phyloP scores from a whole-genome alignment of 2,797 vertebrate genomes.

The Myotis myotis region DNA sequence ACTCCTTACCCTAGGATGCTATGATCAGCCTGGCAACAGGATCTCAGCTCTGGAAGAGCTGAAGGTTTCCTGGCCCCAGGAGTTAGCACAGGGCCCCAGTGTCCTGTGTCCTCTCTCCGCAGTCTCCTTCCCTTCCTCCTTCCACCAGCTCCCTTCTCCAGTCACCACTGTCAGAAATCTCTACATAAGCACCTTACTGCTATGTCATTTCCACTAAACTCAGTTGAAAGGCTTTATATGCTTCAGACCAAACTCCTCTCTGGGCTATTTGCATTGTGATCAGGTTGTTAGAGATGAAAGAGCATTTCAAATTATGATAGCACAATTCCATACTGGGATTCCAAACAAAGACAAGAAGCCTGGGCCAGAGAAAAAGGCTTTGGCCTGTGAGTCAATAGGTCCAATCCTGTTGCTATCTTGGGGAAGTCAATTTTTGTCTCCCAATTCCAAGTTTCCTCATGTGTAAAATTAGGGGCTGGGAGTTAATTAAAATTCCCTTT shows the following conservation, averaged over 20 bases:
- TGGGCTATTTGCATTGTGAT: background rate
- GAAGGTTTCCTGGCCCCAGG: background rate
- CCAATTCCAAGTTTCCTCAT: background rate
- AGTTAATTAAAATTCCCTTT: background rate
- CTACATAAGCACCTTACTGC: too few species aligned
- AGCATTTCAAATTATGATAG: background rate
- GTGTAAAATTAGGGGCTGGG: background rate
- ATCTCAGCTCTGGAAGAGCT: too few species aligned
- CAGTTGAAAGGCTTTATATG: background rate
- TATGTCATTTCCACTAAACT: background rate
- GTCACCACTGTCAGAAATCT: background rate
- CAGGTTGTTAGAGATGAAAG: background rate
- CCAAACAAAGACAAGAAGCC: background rate
- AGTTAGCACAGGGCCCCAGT: background rate
- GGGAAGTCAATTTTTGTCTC: background rate
- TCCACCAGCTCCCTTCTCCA: background rate
- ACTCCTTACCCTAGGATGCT: background rate
- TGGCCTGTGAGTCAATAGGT: background rate
- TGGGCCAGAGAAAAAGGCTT: background rate
- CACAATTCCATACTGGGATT: background rate
- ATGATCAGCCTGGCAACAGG: background rate
- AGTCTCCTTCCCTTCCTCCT: background rate
- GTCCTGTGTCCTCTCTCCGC: background rate
- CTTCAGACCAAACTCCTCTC: background rate
- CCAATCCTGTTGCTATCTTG: background rate